Evolutionary conservation across 35 echinoderm and acorn worm species (phyloP).

Genomic region (Ophioderma brevispina): DNA sequence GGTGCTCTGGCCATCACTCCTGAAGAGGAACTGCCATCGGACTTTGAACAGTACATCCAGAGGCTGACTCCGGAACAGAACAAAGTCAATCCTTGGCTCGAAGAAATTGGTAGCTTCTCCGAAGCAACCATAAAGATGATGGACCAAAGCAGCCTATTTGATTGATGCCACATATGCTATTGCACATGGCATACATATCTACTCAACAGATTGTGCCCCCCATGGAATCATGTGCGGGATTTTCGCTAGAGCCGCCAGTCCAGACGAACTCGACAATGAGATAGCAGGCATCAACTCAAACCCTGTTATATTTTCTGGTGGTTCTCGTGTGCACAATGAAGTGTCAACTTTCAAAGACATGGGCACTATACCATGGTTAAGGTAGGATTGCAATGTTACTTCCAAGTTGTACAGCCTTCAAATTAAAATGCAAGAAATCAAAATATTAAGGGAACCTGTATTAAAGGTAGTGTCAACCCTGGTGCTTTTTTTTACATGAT

Average conservation of each 20-base stretch:
- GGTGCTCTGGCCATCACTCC: background rate
- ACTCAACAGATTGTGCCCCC: background rate
- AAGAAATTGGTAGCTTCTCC: background rate
- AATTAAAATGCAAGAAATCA: no score
- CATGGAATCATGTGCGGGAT: background rate
- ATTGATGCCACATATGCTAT: constrained; percentile 43
- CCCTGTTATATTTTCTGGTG: background rate
- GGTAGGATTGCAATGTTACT: no score
- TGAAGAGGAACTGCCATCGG: background rate
- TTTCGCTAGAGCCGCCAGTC: background rate
- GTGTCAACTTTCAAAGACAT: background rate
- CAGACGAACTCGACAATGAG: background rate
- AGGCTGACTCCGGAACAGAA: background rate
- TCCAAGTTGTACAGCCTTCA: no score
- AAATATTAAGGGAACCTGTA: no score
- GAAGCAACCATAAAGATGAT: background rate
- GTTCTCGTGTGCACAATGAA: background rate
- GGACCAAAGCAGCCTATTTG: constrained; percentile 6
- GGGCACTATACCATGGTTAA: background rate
- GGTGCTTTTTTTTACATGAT: no score
- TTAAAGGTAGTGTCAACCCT: no score
- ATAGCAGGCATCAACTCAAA: background rate
- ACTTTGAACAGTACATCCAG: constrained; percentile 7
- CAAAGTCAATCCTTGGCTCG: constrained; percentile 37
- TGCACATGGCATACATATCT: constrained; percentile 31